These are phyloP conservation scores for Apomyelois bistriatella DNA, from an alignment of 2,888 invertebrate species.

Conservation along the genomic window DNA sequence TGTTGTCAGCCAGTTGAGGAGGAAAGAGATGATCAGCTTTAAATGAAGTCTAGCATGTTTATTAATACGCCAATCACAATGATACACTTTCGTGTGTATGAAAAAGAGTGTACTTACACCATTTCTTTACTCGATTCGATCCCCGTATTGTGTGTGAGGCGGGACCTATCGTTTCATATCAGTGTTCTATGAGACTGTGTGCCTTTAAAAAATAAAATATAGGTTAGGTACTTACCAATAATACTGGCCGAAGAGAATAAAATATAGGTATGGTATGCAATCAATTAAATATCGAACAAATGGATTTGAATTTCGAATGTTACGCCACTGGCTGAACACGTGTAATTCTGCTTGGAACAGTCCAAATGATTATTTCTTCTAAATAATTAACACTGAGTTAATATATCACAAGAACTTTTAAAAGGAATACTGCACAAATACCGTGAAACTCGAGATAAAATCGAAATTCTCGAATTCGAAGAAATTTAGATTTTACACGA, in stretches of 20 bases:
- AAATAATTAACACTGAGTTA: not conserved
- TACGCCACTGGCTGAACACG: not conserved
- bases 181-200: too few species aligned
- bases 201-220: not conserved
- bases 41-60: too few species aligned
- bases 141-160: too few species aligned
- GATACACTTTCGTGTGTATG: too few species aligned
- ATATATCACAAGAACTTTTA: too few species aligned
- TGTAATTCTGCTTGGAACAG: not conserved
- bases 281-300: not conserved
- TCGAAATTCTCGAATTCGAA: not conserved
- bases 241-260: conserved; percentile 4
- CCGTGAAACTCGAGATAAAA: not conserved
- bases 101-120: too few species aligned
- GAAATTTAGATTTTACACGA: not conserved
- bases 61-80: too few species aligned
- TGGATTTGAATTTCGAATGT: not conserved
- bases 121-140: too few species aligned
- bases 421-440: not conserved
- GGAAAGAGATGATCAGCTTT: too few species aligned
- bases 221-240: conserved; percentile 1
- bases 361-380: not conserved
- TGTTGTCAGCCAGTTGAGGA: too few species aligned
- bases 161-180: too few species aligned
- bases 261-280: not conserved